Base-by-base conservation (phyloP, 2,113 vertebrate species). In the Eretmochelys imbricata region DNA sequence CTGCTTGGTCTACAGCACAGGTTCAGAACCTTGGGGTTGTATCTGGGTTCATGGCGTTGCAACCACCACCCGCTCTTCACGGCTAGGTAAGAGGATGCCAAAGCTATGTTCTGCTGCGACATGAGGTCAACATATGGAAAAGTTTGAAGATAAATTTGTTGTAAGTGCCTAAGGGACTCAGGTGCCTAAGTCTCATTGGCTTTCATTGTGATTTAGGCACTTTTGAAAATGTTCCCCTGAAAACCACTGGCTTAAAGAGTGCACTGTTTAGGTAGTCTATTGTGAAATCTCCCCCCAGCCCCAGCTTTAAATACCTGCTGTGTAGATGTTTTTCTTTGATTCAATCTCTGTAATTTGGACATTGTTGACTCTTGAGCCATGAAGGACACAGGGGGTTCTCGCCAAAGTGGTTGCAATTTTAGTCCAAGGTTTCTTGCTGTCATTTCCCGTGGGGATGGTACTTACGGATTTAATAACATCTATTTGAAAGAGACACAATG, bases 381-480 rank as follows among this genome's bases (percentile, higher is more conserved):
- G 99, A 59, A 99, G 98, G 82, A 99, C 96, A 20, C 97, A 92
- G 0, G 98, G 97, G 1, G 86, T 82, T 12, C 57, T 27, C 0
- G 95, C 87, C 0, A 87, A 65, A 16, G 96, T 97, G 27, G 98
- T 94, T 2, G 98, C 98, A 5, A 99, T 93, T 93, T 97, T 98
- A 59, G 98, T 97, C 97, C 98, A 98, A 12, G 94, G 89, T 6
- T 94, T 54, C 5, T 62, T 95, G 1, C 96, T 57, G 25, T 4
- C 53, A 0, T 89, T 85, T 25, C 87, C 94, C 11, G 97, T 93
- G 10, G 94, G 16, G 29, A 99, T 82, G 38, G 96, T 95, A 84
- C 98, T 95, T 4, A 98, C 87, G 13, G 93, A 83, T 84, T 97
- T 97, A 89, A 99, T 99, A 87, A 98, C 97, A 93, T 99, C 99